Evolutionary conservation across 2,888 invertebrate species (phyloP).

Genomic region (Trachelus stipa): DNA sequence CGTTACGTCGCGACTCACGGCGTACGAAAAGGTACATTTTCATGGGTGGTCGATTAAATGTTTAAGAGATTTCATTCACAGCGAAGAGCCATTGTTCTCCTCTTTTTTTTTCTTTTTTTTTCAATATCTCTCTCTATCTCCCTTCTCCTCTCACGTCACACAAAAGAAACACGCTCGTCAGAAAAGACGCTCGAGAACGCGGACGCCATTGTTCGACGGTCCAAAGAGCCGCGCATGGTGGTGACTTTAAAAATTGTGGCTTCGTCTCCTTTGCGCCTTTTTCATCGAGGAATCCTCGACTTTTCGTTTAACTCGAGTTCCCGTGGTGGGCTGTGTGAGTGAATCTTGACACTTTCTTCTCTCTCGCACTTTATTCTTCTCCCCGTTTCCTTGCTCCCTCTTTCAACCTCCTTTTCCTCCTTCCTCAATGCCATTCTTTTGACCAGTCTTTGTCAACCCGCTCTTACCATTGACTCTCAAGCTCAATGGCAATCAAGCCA

Average conservation of each 20-base stretch:
- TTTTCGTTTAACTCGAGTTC: too few relatives aligned
- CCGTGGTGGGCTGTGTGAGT: too few relatives aligned
- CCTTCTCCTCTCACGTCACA: not conserved
- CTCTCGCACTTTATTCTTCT: not conserved
- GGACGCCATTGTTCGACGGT: too few relatives aligned
- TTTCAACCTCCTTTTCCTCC: not conserved
- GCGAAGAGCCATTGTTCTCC: not conserved
- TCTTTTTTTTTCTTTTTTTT: not conserved
- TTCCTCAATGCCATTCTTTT: not conserved
- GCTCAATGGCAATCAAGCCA: not conserved
- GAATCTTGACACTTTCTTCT: not conserved
- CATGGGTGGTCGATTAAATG: not conserved
- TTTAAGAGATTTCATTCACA: not conserved
- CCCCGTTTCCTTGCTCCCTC: not conserved
- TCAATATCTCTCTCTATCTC: slow-evolving; percentile 13
- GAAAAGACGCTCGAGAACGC: too few relatives aligned
- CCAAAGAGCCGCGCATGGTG: too few relatives aligned
- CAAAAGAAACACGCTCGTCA: too few relatives aligned
- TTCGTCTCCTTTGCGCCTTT: too few relatives aligned
- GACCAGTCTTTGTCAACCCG: not conserved
- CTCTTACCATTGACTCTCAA: not conserved
- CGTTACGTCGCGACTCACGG: too few relatives aligned
- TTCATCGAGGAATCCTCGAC: too few relatives aligned
- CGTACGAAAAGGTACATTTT: not conserved
- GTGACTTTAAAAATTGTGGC: too few relatives aligned